A percentile compares a stretch with the other conserved stretches of the same genome.
Evolutionary conservation across 2,888 invertebrate species (phyloP).

Genomic region (Icerya purchasi): DNA sequence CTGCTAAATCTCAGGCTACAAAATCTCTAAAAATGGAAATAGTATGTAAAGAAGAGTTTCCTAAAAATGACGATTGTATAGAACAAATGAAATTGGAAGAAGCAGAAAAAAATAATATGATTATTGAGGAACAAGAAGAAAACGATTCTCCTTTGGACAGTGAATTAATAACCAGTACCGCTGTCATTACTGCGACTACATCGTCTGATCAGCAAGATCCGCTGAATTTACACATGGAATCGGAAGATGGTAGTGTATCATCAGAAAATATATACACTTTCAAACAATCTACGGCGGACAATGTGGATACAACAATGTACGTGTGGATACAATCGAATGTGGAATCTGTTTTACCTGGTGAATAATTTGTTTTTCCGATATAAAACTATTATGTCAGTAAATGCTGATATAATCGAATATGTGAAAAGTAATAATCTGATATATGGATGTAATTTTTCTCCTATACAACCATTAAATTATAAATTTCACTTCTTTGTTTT

Average conservation of each 20-base stretch:
- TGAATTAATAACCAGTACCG: not conserved
- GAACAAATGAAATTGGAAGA: not conserved
- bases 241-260: constrained; percentile 16
- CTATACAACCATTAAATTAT: no score
- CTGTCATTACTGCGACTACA: not conserved
- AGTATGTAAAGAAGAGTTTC: not conserved
- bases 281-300: constrained; percentile 16
- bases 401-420: no score
- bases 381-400: no score
- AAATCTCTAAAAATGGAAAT: no score
- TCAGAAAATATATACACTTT: constrained; percentile 14
- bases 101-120: not conserved
- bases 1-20: not conserved
- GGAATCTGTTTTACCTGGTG: constrained; percentile 19
- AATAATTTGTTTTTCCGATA: no score
- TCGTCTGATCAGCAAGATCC: constrained; percentile 12
- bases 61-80: not conserved
- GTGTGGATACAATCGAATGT: constrained; percentile 20
- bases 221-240: constrained; percentile 19
- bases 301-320: constrained; percentile 20
- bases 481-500: no score
- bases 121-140: constrained; percentile 4
- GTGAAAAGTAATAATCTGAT: no score
- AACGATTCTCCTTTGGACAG: not conserved
- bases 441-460: no score